Conservation (phyloP, 53 echinoderm and acorn worm genomes). For the Echinometra lucunter region DNA sequence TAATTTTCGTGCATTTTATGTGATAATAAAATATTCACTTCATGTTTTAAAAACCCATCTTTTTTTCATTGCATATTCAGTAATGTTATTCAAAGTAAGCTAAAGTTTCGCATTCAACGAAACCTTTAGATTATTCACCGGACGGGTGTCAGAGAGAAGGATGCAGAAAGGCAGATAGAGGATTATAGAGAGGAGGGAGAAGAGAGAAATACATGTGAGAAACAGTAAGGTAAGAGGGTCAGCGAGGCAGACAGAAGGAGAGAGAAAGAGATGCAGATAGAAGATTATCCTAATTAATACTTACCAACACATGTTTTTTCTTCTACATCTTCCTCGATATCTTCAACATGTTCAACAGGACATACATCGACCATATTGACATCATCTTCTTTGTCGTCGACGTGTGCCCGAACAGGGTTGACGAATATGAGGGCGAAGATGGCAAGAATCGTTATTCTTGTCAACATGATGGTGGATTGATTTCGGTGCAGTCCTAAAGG, state of each 20-base stretch:
- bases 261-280: neutral
- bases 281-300: neutral
- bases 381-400: neutral
- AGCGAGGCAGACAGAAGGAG: neutral
- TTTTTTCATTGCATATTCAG: too few relatives aligned
- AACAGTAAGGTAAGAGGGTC: too few relatives aligned
- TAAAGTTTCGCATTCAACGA: too few relatives aligned
- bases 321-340: constrained; percentile 7
- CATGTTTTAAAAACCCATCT: too few relatives aligned
- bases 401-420: neutral
- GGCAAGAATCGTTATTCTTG: neutral
- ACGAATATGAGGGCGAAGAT: neutral
- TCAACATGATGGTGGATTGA: neutral
- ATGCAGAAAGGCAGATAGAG: too few relatives aligned
- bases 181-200: too few relatives aligned
- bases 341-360: neutral
- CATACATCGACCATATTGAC: neutral
- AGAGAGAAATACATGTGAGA: too few relatives aligned
- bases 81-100: too few relatives aligned
- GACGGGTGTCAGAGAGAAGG: too few relatives aligned
- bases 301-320: constrained; percentile 31
- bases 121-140: too few relatives aligned
- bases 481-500: neutral
- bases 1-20: neutral
- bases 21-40: neutral